Evolutionary conservation across 2,113 vertebrate genomes (phyloP), one percentile per base, ranked within the genome.

Genomic region (Phaethornis superciliosus): DNA sequence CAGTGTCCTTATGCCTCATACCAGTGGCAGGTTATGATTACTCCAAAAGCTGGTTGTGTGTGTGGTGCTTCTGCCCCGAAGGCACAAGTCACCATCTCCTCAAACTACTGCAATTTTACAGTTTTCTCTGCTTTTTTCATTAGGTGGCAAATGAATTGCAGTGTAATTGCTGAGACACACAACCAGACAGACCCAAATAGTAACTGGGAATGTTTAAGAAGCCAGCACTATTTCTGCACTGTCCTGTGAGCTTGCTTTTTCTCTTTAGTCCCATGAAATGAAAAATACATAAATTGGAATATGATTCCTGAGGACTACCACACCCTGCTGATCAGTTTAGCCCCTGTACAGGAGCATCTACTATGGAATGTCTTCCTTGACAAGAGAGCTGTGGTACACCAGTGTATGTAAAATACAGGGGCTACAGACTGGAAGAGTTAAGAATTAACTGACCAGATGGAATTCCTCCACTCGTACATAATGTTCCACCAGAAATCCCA

Each of bases 401-500:
- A 13, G 4, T 6, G 10, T 8, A 7, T 20, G 6, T 9, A 33
- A 47, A 49, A 2, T 5, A 16, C 3, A 4, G 49, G 15, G 55
- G 51, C 16, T 71, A 42, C 3, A 49, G 54, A 26, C 0, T 17
- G 60, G 35, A 47, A 69, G 49, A 74, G 35, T 16, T 23, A 51
- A 20, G n/a, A 24, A 30, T 40, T 14, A 19, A 89, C 74, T 98
- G 90, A 99, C 99, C 96, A 75, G 94, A 81, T 98, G 98, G 94
- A 98, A 98, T 75, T 98, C 98, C 78, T 97, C 96, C 28, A 92
- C 93, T 90, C 98, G 98, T 84, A 98, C 96, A 49, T 98, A 97
- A 62, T 99, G 98, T 59, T 99, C 98, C 52, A 99, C 97, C 92
- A 99, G 95, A 88, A 99, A 98, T 37, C 98, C 98, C 22, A 98